Base-by-base conservation (phyloP, 1,140 invertebrate species). In the Drosophila ercepeae region DNA sequence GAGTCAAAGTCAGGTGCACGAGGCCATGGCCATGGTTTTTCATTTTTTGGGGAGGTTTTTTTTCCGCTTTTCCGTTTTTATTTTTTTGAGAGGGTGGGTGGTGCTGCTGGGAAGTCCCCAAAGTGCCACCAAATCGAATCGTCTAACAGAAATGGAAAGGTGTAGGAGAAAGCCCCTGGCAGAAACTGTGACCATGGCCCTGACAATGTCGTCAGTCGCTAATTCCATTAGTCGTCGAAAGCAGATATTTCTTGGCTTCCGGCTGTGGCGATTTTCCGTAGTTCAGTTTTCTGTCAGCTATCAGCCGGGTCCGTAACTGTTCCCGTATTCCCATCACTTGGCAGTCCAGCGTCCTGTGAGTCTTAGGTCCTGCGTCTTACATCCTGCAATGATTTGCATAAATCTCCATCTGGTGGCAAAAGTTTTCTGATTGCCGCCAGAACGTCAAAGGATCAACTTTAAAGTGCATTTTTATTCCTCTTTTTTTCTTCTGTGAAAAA, bases 171-270 rank as follows among this genome's bases (percentile, higher is more conserved):
- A 14, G 41, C 42, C 46, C 42, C 16, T 29, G 29, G 11, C 19
- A 60, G 55, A 64, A 64, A 36, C 64, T 67, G 48, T 27, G 64
- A 39, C 61, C 64, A 68, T 68, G 64, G 64, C 64, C 64, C 64
- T 68, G 64, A 29, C 64, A 68, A 52, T 67, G 64, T 34, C 64
- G 64, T 67, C 64, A 68, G 48, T 27, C 48, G 61, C 60, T 68
- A 68, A 68, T 68, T 68, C 60, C 61, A 68, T 68, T 68, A 68
- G 64, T 67, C 27, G 36, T 4, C 36, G 4, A 14, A 39, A 16
- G 25, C 16, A 27, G 39, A 67, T 67, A 61, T 68, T 68, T 53
- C 64, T 44, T 67, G 63, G 63, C 63, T 67, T 67, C 63, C 63
- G 63, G 63, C 63, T 67, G 46, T 14, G 13, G 9, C 63, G 39